Evolutionary conservation across 2,113 vertebrate species (phyloP), one percentile per base, ranked within the genome.

Genomic region (Phocoena phocoena): DNA sequence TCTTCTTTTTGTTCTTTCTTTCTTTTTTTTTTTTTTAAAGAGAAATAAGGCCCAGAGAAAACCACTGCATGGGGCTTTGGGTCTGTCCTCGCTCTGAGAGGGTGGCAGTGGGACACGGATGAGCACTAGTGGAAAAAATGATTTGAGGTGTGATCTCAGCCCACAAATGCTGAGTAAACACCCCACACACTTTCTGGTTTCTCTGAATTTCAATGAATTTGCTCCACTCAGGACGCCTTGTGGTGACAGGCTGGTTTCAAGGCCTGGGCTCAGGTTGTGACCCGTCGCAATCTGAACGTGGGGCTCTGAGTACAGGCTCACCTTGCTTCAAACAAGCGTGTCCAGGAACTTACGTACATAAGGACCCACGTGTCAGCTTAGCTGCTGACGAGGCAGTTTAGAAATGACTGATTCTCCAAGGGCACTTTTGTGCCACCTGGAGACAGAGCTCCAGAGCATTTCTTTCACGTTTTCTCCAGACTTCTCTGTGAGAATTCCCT

Each of bases 191-290:
- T 65, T 14, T 14, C 85, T 96, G 28, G 77, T 84, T 97, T 97
- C 88, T 96, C 95, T 67, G 58, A 97, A 95, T 85, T 95, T 80
- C 89, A 85, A 55, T 14, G 50, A 25, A 50, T 41, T 47, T 5
- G 74, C 47, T 90, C 13, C 65, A 65, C n/a, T 58, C 63, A 25
- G 41, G 36, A 21, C 1, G 50, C 44, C 77, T 41, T 9, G 41
- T 0, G 1, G 84, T 1, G 7, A 74, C 0, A 62, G n/a, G 47
- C 21, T 25, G 58, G 15, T 62, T 38, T 62, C 26, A 3, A 67
- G 3, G 18, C 53, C 20, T 50, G 25, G 74, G 90, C 38, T 68
- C 41, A 9, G 5, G 13, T 8, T 60, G 63, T 26, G 74, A 53
- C 17, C 36, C 3, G 36, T 33, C 17, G 15, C 0, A 0, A 7